phyloP scores from a whole-genome alignment of 2,113 vertebrate species.

The Hiodon alosoides region DNA sequence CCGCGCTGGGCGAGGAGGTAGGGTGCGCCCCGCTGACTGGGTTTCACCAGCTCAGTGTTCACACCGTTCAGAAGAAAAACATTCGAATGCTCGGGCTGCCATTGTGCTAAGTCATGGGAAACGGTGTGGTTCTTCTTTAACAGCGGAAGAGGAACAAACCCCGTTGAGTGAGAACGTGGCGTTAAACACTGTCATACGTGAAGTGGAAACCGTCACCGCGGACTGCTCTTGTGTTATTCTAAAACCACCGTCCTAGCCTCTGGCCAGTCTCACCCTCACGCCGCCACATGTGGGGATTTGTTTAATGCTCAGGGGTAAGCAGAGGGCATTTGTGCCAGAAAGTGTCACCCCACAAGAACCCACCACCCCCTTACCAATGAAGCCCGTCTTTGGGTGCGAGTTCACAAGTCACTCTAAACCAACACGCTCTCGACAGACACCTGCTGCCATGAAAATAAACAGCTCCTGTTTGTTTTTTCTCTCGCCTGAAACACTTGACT shows the following conservation, averaged over 20 bases:
- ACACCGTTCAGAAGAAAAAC: no score
- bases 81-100: no score
- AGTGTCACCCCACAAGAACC: neutral
- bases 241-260: neutral
- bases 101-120: no score
- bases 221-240: neutral
- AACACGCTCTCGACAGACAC: conserved; percentile 55
- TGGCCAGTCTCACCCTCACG: neutral
- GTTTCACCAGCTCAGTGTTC: neutral
- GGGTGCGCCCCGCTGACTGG: neutral
- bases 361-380: conserved; percentile 29
- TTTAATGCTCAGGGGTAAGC: no score
- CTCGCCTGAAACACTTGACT: conserved; percentile 37
- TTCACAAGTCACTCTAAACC: conserved; percentile 55
- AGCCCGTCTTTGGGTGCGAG: conserved; percentile 50
- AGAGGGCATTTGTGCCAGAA: neutral
- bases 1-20: neutral
- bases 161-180: neutral
- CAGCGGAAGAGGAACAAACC: neutral
- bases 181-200: neutral
- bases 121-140: no score
- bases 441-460: conserved; percentile 60
- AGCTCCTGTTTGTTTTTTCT: conserved; percentile 39
- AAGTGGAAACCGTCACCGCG: no score
- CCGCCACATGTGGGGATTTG: no score